phyloP scores from a whole-genome alignment of 2,113 vertebrate species.

The Catharus minimus region DNA sequence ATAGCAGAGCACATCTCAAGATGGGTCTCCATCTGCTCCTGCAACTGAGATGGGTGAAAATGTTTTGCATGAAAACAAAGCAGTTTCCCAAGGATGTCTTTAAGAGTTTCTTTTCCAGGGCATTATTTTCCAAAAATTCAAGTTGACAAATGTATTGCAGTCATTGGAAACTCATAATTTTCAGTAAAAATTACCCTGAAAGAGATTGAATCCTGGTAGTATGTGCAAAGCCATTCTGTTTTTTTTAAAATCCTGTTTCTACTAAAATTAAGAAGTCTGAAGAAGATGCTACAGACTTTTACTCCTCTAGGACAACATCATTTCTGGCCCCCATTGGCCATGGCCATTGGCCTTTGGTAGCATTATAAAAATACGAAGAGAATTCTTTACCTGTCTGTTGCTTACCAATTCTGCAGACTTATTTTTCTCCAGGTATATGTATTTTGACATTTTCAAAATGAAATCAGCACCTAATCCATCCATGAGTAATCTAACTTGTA shows the following conservation, averaged over 20 bases:
- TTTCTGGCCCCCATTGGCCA: neutral
- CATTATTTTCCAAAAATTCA: neutral
- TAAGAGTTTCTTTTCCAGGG: neutral
- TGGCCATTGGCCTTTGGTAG: neutral
- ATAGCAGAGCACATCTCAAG: neutral
- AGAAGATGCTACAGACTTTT: neutral
- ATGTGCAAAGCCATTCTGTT: neutral
- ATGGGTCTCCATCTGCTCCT: neutral
- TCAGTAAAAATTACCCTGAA: neutral
- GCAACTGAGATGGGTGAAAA: neutral
- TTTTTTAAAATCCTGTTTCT: neutral
- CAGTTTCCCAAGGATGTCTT: neutral
- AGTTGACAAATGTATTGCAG: neutral
- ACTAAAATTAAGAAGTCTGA: neutral
- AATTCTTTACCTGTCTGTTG: neutral
- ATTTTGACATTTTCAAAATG: conserved; percentile 4
- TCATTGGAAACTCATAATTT: neutral
- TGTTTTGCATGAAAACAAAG: neutral
- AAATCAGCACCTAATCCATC: conserved; percentile 49
- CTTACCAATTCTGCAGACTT: neutral
- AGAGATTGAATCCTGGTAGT: neutral
- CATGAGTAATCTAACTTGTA: conserved; percentile 47
- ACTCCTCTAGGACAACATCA: neutral
- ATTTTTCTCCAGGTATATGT: neutral
- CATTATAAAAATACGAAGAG: neutral